A percentile compares a stretch with the other conserved stretches of the same genome.
Conservation (phyloP, 2,888 invertebrate genomes). For the Cerastis rubricosa region DNA sequence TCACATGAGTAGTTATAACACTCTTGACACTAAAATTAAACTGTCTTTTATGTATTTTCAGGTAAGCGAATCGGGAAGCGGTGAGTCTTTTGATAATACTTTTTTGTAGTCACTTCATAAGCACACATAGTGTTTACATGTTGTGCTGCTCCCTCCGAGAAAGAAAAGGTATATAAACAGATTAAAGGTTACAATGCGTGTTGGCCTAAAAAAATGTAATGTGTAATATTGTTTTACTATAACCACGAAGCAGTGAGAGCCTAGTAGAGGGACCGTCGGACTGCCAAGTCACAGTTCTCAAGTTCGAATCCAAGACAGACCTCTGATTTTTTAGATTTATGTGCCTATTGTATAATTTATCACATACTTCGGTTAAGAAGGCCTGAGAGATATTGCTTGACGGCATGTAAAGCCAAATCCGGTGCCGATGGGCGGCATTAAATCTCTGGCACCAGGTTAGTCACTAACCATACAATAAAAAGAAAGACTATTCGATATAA, state of each 20-base stretch:
- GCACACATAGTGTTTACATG: neutral
- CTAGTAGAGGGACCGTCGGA: no score
- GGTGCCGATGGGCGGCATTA: no score
- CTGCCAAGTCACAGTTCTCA: no score
- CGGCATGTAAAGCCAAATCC: no score
- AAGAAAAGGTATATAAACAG: neutral
- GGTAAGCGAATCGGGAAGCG: slow-evolving; percentile 41
- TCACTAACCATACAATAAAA: no score
- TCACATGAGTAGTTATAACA: neutral
- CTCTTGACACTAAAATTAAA: neutral
- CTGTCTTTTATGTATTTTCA: slow-evolving; percentile 35
- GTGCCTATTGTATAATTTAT: no score
- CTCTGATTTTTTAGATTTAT: no score
- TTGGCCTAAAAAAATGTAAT: neutral
- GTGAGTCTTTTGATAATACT: slow-evolving; percentile 32
- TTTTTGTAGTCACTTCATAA: neutral
- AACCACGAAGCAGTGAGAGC: neutral
- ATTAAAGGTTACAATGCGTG: neutral
- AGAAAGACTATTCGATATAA: slow-evolving; percentile 30
- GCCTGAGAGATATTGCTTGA: no score
- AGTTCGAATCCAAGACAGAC: no score
- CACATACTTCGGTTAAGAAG: no score
- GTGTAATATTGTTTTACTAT: slow-evolving; percentile 9
- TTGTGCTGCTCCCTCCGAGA: neutral
- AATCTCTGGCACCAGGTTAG: no score